phyloP scores from a whole-genome alignment of 2,888 invertebrate species.

The Limnephilus lunatus region DNA sequence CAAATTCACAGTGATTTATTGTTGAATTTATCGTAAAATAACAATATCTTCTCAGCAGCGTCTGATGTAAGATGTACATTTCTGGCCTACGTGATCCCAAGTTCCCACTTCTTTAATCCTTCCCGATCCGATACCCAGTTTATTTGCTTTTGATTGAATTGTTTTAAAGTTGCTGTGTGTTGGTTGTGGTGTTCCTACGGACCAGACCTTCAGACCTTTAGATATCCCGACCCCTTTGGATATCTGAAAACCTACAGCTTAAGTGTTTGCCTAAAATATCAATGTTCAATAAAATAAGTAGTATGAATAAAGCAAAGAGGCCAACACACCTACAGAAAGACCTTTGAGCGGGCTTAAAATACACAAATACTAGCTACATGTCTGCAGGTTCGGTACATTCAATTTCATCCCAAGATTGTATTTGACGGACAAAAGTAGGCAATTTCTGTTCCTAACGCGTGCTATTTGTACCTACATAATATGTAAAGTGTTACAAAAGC shows the following conservation, averaged over 20 bases:
- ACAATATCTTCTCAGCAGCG: neutral
- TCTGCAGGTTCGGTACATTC: neutral
- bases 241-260: neutral
- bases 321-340: neutral
- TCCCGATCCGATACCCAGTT: neutral
- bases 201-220: neutral
- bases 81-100: neutral
- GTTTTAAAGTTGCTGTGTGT: neutral
- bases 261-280: neutral
- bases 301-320: neutral
- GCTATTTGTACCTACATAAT: neutral
- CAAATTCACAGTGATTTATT: neutral
- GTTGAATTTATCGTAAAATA: neutral
- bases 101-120: neutral
- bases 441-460: neutral
- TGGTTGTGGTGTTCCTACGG: neutral
- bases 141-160: neutral
- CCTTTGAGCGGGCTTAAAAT: neutral
- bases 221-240: neutral
- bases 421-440: neutral
- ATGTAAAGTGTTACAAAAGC: neutral
- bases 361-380: neutral
- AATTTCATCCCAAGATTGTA: neutral
- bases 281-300: neutral
- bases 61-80: neutral